Evolutionary conservation across 2,888 invertebrate genomes (phyloP), one percentile per base, ranked within the genome.

Genomic region (Mythimna albipuncta): DNA sequence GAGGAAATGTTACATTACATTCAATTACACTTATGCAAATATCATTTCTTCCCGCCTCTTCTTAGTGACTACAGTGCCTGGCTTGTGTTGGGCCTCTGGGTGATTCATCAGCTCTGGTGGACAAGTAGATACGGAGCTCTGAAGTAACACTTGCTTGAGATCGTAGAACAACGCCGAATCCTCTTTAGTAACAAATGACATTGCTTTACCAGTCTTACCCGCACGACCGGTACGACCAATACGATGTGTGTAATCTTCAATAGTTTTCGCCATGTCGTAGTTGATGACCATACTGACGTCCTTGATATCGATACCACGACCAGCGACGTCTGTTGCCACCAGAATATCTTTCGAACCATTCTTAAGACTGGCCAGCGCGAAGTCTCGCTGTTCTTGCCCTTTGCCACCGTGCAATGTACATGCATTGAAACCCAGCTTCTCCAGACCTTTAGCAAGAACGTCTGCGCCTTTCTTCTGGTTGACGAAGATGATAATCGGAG

Each of bases 391-490:
- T 92, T 99, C 99, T 94, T 99, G 99, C 0, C 99, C 99, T 97
- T 99, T 99, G 89, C 99, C 99, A 96, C 99, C 99, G 91, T 99
- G 99, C 89, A 99, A 97, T 0, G 99, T 99, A 92, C 99, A 99
- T 6, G 99, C 99, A 93, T 99, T 99, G 97, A 98, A 99, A 19
- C 99, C 99, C 89, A 99, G 97, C 95, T 99, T 99, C 93, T 99
- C 99, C 91, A 99, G 96, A 59, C 99, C 99, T 93, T 99, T 99
- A 47, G 99, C 99, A 92, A 99, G 96, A 3, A 99, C 98, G 93
- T 99, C 99, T 0, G 99, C 99, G 75, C 99, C 99, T 95, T 99
- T 99, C 98, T 99, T 99, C 95, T 99, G 99, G 94, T 99, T 99
- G 89, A 99, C 99, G 94, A 99, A 99, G 90, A 99, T 99, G 87